phyloP scores from a whole-genome alignment of 2,888 invertebrate genomes.

The Caenorhabditis wallacei region DNA sequence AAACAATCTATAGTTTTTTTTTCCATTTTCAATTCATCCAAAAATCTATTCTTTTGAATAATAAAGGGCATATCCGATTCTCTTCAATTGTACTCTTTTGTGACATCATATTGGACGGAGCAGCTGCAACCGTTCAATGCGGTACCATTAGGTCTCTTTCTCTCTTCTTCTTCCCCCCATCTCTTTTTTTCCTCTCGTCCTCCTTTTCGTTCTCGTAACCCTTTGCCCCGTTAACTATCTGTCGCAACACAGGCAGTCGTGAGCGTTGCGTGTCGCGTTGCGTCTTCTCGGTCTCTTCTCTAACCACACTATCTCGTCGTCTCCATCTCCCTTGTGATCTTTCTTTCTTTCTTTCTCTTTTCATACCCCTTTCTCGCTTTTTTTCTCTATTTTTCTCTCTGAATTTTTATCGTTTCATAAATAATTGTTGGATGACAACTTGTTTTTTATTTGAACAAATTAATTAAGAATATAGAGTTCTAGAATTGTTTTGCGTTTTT shows the following conservation, averaged over 20 bases:
- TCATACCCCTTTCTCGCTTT: background rate
- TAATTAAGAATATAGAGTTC: too few species aligned
- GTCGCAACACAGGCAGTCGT: constrained; percentile 7
- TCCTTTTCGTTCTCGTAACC: background rate
- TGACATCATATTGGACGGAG: background rate
- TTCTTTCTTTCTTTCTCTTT: background rate
- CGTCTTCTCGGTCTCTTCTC: background rate
- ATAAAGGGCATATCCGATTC: background rate
- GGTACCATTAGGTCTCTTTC: constrained; percentile 1
- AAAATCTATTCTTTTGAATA: background rate
- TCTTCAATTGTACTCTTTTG: background rate
- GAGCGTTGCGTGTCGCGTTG: constrained; percentile 29
- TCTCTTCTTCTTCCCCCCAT: background rate
- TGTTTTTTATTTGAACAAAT: constrained; percentile 34
- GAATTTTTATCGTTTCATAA: constrained; percentile 42
- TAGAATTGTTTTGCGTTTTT: too few species aligned
- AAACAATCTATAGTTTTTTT: too few species aligned
- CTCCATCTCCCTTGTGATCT: constrained; percentile 20
- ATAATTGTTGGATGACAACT: constrained; percentile 22
- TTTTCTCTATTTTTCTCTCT: background rate
- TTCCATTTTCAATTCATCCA: too few species aligned
- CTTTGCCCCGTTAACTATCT: background rate
- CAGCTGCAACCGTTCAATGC: constrained; percentile 5
- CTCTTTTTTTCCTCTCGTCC: background rate
- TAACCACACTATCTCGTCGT: background rate